Base-by-base conservation (phyloP, 2,888 invertebrate species). In the Schizaphis graminum region DNA sequence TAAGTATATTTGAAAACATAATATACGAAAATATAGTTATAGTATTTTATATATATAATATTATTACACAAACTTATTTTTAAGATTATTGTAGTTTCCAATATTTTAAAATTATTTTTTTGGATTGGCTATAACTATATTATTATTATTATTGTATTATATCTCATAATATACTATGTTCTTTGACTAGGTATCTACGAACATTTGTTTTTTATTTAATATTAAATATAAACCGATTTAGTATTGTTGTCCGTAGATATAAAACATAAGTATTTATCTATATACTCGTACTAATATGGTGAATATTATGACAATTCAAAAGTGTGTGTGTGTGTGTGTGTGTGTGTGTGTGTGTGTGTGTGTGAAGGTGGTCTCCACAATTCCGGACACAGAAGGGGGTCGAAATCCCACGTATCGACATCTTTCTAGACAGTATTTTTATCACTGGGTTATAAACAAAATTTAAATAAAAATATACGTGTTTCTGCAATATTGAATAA, bases 401-500 rank as follows among this genome's bases (percentile, higher is more conserved):
- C 92, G 67, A 67, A 88, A 53, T 77, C 88, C 92, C 92, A 88
- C 88, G 88, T 67, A 53, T 88, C 53, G 35, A 84, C 49, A 91
- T 84, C 77, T 91, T 49, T 53, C 26, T 16, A 67, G 87, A 84
- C 91, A 53, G 84, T 49, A 67, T 67, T 92, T 91, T 92, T 87
- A 87, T 92, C 67, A 49, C 67, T 41, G 67, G 92, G 61, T 88
- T 67, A 49, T 88, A 89, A 92, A 92, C 26, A 44, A 89, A 87
- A 92, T 49, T 92, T 49, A 67, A 92, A 92, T 87, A 92, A 92
- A 92, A 21, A 57, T 35, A 90, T 67, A 85, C 87, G 44, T 44
- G 77, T 89, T 92, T 88, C 77, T 88, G 77, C 67, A 35, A 92
- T 77, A 77, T 56, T n/a, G 92, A 89, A 92, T 35, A 92, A 53